Base-by-base conservation (phyloP, 2,797 vertebrate species). In the Limnodromus scolopaceus region DNA sequence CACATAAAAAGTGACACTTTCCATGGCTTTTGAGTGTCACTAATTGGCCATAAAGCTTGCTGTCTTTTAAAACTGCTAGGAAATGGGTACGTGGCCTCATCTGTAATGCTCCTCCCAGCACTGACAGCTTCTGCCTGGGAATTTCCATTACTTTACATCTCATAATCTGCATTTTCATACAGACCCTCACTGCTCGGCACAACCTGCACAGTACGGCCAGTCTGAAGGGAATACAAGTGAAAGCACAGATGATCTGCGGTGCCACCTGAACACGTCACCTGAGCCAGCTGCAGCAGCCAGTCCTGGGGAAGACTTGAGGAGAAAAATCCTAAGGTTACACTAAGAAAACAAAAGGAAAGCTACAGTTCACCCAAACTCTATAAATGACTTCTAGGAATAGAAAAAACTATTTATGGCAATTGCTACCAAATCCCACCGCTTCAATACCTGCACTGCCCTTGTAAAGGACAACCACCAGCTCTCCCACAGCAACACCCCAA, bases 21-120 rank as follows among this genome's bases (percentile, higher is more conserved):
- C 58, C 63, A 54, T 41, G n/a, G 83, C n/a, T 96, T 96, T 7
- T 70, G 77, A 92, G 55, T 70, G 86, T 23, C 94, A 82, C 48
- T 84, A 88, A 90, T 51, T 90, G 66, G 49, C 57, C 55, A 87
- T 79, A 93, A 93, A 85, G 70, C 38, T 54, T 60, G 74, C 32
- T 51, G 27, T 15, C 82, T 81, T 88, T 71, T 72, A 32, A 41
- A 63, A 49, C 57, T 57, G 77, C 34, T 63, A 75, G 76, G 66
- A 88, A 89, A 84, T 22, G 34, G 64, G 38, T 63, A 85, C 87
- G 75, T 43, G 30, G 77, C 82, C 48, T 89, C 79, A 63, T 32
- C 30, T 49, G 1, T 18, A 74, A 65, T 8, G 4, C 46, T 76
- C 41, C 51, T 65, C 53, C n/a, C 49, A 74, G 48, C 32, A 68